Base-by-base conservation (phyloP, 2,888 invertebrate genomes). In the Acleris literana region DNA sequence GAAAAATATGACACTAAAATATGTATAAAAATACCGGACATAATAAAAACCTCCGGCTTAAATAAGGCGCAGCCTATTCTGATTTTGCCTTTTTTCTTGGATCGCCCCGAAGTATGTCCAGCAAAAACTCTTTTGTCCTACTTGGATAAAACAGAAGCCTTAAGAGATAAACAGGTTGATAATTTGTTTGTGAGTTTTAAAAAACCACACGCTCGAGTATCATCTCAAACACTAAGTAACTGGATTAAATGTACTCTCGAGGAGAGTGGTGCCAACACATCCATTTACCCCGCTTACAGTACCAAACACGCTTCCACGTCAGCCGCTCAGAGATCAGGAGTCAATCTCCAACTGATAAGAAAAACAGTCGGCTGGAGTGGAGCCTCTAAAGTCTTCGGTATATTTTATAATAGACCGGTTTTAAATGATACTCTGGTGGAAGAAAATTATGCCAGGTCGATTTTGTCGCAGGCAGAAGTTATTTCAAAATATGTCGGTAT, bases 261-360 rank as follows among this genome's bases (percentile, higher is more conserved):
- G 1, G 39, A 53, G 5, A 67, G 68, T 29, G 74, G 74, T 16
- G 58, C 74, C 9, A 64, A 74, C 61, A 68, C 69, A 25, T 33
- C 46, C 2, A 53, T 64, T 6, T 76, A 74, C 60, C 69, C 51
- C 20, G 66, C 71, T 13, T 72, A 73, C 46, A 70, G 71, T 33
- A 72, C 72, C 1, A 54, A 71, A 43, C 72, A 74, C 56, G 71
- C 73, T 9, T 39, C 72, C 5, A 71, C 75, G 7, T 74, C 73
- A 11, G 66, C 63, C 17, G 74, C 74, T 69, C 25, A n/a, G 16
- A 25, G 53, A 17, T 29, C 25, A 22, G 57, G 57, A 29, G 57
- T 57, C 20, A 68, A 62, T 46, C 48, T 74, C 3, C 71, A 74
- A 20, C 29, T 60, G 5, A 74, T 74, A n/a, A 57, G 65, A 11